A percentile compares a stretch with the other conserved stretches of the same genome.
phyloP scores from a whole-genome alignment of 1,140 invertebrate genomes.

The Drosophila leontia region DNA sequence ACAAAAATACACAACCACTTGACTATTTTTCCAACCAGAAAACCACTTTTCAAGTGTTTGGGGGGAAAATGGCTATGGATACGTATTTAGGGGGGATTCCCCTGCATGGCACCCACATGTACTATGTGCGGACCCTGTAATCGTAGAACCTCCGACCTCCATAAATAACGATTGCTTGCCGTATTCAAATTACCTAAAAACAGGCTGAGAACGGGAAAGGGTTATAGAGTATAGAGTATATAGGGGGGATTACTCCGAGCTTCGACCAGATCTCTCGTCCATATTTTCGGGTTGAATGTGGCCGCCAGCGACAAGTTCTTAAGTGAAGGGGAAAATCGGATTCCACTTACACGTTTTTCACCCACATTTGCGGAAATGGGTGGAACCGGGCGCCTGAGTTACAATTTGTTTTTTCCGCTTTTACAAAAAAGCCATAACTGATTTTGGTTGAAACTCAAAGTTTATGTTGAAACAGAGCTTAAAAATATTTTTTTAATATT shows the following conservation, averaged over 20 bases:
- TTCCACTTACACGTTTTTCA: constrained; percentile 14
- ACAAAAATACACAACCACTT: background rate
- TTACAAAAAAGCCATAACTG: background rate
- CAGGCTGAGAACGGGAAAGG: constrained; percentile 12
- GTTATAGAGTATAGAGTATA: background rate
- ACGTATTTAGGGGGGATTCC: background rate
- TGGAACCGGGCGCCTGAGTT: constrained; percentile 20
- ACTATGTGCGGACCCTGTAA: constrained; percentile 25
- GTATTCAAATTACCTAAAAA: constrained; percentile 73
- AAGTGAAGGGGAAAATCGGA: constrained; percentile 62
- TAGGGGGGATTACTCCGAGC: constrained; percentile 3
- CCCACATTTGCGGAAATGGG: background rate
- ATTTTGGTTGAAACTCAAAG: background rate
- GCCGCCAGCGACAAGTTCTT: constrained; percentile 67
- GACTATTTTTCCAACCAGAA: background rate
- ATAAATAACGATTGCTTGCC: constrained; percentile 73
- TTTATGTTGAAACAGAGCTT: background rate
- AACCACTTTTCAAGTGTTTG: background rate
- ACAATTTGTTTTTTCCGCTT: constrained; percentile 59
- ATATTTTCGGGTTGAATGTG: constrained; percentile 30
- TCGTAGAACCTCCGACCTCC: constrained; percentile 30
- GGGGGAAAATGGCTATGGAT: background rate
- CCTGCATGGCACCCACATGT: constrained; percentile 23
- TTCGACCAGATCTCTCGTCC: background rate
- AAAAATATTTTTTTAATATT: background rate